Conservation (phyloP, 2,113 vertebrate species). For the Apaloderma vittatum region DNA sequence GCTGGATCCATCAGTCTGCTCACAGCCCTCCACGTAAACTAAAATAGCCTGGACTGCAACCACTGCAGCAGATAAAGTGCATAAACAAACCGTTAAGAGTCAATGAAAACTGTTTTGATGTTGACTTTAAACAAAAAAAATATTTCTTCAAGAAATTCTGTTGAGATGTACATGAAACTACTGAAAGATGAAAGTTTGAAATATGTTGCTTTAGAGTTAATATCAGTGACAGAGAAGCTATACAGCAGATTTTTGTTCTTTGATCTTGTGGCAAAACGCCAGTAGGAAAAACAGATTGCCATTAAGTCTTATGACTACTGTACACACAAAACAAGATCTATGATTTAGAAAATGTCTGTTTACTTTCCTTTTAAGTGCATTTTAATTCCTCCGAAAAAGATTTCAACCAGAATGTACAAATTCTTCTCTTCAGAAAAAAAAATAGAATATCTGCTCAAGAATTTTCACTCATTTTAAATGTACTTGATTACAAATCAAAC, state of each 20-base stretch:
- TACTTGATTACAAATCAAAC: neutral
- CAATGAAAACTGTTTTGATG: neutral
- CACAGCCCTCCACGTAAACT: neutral
- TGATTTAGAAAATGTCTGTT: neutral
- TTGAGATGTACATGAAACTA: neutral
- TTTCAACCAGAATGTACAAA: neutral
- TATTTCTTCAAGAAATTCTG: neutral
- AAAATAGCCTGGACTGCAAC: conserved; percentile 43
- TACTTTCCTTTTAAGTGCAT: neutral
- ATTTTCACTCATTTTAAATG: neutral
- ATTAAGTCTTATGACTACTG: neutral
- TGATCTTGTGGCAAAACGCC: conserved; percentile 29
- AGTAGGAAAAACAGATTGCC: neutral
- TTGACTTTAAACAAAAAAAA: neutral
- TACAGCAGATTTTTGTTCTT: conserved; percentile 10
- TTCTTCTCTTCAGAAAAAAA: neutral
- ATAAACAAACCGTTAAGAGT: conserved; percentile 11
- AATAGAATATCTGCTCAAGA: neutral
- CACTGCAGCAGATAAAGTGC: neutral
- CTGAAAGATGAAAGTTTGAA: conserved; percentile 13
- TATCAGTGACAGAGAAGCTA: neutral
- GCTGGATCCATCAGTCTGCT: conserved; percentile 36
- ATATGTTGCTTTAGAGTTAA: neutral
- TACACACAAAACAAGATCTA: neutral
- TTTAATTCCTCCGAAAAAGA: neutral